Conservation (phyloP, 2,797 vertebrate genomes). For the Pseudomugil gertrudae region DNA sequence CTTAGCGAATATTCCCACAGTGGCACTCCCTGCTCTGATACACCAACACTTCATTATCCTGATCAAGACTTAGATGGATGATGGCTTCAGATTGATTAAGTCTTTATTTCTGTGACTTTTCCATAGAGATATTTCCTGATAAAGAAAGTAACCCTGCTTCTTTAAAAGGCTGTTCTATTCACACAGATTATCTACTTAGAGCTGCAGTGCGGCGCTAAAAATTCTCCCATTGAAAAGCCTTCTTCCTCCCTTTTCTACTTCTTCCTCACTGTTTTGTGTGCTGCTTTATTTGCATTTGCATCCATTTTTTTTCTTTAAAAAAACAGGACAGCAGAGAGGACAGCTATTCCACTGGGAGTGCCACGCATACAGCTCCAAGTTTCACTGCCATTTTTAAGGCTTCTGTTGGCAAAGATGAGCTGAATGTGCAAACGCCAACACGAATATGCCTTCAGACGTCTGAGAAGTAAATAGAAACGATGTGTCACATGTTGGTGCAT, state of each 20-base stretch:
- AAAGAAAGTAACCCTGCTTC: too few species aligned
- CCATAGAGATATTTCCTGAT: too few species aligned
- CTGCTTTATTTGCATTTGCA: neutral
- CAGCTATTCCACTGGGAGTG: slow-evolving; percentile 7
- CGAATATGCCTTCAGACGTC: slow-evolving; percentile 11
- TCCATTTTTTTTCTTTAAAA: neutral
- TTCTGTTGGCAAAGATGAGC: slow-evolving; percentile 2
- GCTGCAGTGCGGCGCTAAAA: too few species aligned
- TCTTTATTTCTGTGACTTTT: too few species aligned
- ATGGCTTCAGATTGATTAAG: too few species aligned
- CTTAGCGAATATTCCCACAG: neutral
- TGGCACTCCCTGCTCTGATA: neutral
- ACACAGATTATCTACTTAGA: too few species aligned
- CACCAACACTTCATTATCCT: neutral
- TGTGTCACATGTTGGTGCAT: neutral
- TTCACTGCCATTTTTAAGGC: neutral
- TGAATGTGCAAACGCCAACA: neutral
- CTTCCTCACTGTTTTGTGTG: neutral
- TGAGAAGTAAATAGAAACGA: slow-evolving; percentile 8
- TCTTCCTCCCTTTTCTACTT: neutral
- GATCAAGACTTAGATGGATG: too few species aligned
- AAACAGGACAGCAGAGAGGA: slow-evolving; percentile 5
- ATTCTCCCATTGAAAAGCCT: too few species aligned
- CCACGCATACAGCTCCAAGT: neutral
- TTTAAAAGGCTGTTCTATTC: too few species aligned